Percentiles rank a stretch among this genome's conserved stretches.
These are phyloP conservation scores for Puntigrus tetrazona DNA, from an alignment of 2,113 vertebrate species.

Conservation along the genomic window DNA sequence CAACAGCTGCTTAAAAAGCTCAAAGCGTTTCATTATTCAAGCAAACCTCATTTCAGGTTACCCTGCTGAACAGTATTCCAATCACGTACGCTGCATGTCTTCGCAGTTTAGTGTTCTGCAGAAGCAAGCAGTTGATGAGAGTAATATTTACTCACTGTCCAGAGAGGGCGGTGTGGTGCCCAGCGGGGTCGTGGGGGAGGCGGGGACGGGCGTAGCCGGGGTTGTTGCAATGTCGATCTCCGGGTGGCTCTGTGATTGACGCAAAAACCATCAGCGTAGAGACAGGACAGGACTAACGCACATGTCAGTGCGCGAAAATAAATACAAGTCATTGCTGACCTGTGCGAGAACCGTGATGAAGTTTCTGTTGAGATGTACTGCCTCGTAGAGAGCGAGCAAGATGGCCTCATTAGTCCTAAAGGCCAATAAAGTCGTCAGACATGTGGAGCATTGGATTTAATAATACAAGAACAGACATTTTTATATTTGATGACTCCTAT, in stretches of 20 bases:
- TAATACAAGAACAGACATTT: neutral
- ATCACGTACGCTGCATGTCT: neutral
- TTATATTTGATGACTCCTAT: neutral
- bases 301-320: neutral
- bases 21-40: neutral
- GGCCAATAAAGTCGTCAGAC: slow-evolving; percentile 2
- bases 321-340: slow-evolving; percentile 66
- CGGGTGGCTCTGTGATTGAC: slow-evolving; percentile 86
- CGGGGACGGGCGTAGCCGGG: slow-evolving; percentile 80
- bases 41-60: neutral
- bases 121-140: neutral
- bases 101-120: neutral
- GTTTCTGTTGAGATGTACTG: slow-evolving; percentile 97
- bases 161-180: slow-evolving; percentile 91
- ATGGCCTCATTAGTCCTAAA: slow-evolving; percentile 96
- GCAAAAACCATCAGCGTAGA: neutral
- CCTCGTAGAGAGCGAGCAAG: slow-evolving; percentile 95
- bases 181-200: slow-evolving; percentile 87
- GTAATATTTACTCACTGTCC: slow-evolving; percentile 79
- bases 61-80: neutral
- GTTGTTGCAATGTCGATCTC: slow-evolving; percentile 88
- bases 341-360: slow-evolving; percentile 98
- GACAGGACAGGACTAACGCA: neutral
- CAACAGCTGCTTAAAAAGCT: neutral
- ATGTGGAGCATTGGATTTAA: neutral